Base-by-base conservation (phyloP, 2,113 vertebrate genomes). In the Salvelinus alpinus region DNA sequence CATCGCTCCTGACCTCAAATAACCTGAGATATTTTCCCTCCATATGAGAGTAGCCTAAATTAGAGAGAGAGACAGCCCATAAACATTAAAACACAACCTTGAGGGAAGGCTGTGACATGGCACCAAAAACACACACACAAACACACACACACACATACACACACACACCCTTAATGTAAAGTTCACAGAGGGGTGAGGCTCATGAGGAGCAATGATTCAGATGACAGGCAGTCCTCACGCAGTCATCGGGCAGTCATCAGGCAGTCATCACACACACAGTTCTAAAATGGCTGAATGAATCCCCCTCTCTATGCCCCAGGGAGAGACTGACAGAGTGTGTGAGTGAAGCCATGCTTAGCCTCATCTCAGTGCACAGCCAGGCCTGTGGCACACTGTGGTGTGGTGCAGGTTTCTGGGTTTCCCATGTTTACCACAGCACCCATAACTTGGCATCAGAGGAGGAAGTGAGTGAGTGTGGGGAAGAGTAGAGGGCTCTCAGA, bases 401-500 rank as follows among this genome's bases (percentile, higher is more conserved):
- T 73, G 81, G 75, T 78, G 76, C 79, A 83, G 85, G 78, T 85
- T 84, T 84, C 74, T 74, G 85, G 59, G 80, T 86, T 57, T 83
- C 77, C 75, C 4, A 48, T 71, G 27, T 83, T 57, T 75, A 87
- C 90, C 84, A 80, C 83, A 83, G 84, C 83, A 84, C 78, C 86
- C 73, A 71, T 68, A 74, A 72, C 29, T 80, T 88, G 84, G 87
- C 84, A 85, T 5, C 6, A 44, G 38, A 69, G 27, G 69, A 79
- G 79, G 72, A 73, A 74, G 44, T n/a, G 62, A 29, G 34, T 12
- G 64, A 54, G 64, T 48, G 64, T 31, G 82, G 22, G 82, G 79
- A 75, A 75, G 38, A 44, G 38, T 44, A 44, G 9, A 44, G 74
- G 78, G 71, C 74, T 87, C 73, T 75, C 60, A 86, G 77, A 82